Conservation (phyloP, 92 coral and sea anemone genomes). For the Pocillopora meandrina region DNA sequence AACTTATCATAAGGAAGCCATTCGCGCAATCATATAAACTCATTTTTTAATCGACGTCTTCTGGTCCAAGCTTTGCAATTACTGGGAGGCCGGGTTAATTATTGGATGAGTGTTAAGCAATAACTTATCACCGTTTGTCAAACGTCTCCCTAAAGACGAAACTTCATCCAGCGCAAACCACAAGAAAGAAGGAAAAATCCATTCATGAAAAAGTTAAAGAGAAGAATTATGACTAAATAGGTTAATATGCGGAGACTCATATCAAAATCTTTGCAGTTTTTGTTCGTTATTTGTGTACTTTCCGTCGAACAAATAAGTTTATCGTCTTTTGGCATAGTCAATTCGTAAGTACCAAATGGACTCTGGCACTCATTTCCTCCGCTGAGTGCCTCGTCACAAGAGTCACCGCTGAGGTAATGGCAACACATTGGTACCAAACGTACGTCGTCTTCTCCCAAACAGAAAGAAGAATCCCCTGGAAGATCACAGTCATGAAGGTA, state of each 20-base stretch:
- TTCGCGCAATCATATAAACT: no score
- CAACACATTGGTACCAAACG: conserved; percentile 44
- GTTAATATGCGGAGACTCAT: not conserved
- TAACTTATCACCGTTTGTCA: no score
- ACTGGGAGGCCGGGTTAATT: no score
- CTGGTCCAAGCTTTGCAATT: no score
- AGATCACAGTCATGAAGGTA: not conserved
- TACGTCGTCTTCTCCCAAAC: conserved; percentile 20
- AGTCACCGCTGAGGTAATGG: conserved; percentile 30
- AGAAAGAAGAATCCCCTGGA: conserved; percentile 32
- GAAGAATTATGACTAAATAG: no score
- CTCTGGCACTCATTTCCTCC: conserved; percentile 41
- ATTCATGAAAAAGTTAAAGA: no score
- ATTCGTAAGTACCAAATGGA: conserved; percentile 37
- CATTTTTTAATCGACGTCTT: no score
- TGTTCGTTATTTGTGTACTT: not conserved
- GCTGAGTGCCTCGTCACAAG: conserved; percentile 16
- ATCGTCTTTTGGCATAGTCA: conserved; percentile 26
- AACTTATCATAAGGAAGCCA: no score
- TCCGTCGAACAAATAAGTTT: not conserved
- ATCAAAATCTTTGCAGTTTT: conserved; percentile 42
- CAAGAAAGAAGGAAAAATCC: no score
- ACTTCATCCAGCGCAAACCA: no score
- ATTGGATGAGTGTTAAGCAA: no score
- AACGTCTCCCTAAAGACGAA: no score